These are phyloP conservation scores for Drosophila barbarae DNA, from an alignment of 2,888 invertebrate species.

Conservation along the genomic window DNA sequence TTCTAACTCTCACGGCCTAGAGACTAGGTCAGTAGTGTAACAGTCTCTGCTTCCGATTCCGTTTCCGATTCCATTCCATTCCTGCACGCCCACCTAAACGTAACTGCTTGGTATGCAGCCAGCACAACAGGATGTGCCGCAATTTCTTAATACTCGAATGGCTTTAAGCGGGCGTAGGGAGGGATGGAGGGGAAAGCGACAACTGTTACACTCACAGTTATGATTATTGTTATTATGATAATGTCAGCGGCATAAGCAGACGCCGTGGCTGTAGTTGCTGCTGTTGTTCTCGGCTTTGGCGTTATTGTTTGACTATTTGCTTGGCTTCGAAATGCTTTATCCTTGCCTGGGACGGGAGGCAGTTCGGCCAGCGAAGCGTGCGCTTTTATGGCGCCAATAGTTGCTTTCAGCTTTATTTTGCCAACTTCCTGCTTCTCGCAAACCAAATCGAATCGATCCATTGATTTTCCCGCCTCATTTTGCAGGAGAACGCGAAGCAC, in stretches of 20 bases:
- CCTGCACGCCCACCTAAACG: conserved; percentile 21
- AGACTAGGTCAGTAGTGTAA: conserved; percentile 77
- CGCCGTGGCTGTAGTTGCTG: conserved; percentile 8
- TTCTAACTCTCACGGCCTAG: conserved; percentile 5
- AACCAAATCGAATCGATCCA: conserved; percentile 29
- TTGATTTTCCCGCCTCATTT: conserved; percentile 34
- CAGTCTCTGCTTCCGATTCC: conserved; percentile 30
- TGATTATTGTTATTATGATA: conserved; percentile 71
- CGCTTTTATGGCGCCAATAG: conserved; percentile 29
- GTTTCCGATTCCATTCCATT: conserved; percentile 17
- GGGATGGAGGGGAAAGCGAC: conserved; percentile 11
- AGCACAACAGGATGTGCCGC: conserved; percentile 52
- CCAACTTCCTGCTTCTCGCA: conserved; percentile 3
- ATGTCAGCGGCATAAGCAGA: conserved; percentile 38
- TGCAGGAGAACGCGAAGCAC: conserved; percentile 6
- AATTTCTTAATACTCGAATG: conserved; percentile 44
- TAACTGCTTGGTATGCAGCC: conserved; percentile 50
- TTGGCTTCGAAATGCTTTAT: conserved; percentile 23
- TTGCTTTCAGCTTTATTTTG: conserved; percentile 9
- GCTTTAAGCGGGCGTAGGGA: conserved; percentile 4
- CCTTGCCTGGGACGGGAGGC: not conserved
- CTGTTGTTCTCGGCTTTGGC: conserved; percentile 25
- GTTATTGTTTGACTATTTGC: conserved; percentile 34
- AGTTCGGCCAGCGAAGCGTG: conserved; percentile 21
- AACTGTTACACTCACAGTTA: conserved; percentile 61